Conservation (phyloP, 2,888 invertebrate genomes). For the Ephialtes manifestator region DNA sequence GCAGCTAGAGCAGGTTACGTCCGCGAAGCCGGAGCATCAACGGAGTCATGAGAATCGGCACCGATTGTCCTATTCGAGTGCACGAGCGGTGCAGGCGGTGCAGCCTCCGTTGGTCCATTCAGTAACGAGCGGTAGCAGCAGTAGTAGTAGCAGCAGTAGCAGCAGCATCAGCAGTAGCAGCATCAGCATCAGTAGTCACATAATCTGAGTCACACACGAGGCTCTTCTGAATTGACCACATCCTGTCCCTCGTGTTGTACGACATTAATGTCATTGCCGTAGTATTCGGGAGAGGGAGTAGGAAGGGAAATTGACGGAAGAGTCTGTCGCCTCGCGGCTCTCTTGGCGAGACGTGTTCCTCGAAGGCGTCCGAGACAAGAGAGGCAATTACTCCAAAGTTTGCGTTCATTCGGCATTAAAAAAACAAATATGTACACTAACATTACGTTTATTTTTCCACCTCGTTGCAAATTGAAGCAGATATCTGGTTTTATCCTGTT, state of each 20-base stretch:
- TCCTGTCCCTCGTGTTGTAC: conserved; percentile 82
- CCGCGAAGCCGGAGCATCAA: conserved; percentile 51
- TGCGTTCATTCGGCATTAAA: background rate
- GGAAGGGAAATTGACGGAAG: conserved; percentile 72
- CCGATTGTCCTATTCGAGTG: conserved; percentile 68
- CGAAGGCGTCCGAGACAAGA: conserved; percentile 32
- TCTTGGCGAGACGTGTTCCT: conserved; percentile 21
- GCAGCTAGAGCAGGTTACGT: conserved; percentile 61
- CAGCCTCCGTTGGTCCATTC: conserved; percentile 62
- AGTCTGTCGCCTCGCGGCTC: conserved; percentile 59
- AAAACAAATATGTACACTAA: background rate
- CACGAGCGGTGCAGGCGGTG: conserved; percentile 21
- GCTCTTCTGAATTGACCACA: conserved; percentile 83
- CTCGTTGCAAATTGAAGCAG: background rate
- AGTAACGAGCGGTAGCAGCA: conserved; percentile 57
- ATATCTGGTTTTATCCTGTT: conserved; percentile 37
- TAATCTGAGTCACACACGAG: conserved; percentile 81
- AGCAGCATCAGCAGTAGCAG: conserved; percentile 13
- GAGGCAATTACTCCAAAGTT: background rate
- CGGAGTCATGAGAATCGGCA: conserved; percentile 63
- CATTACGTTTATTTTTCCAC: background rate
- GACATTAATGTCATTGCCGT: conserved; percentile 82
- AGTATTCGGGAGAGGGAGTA: conserved; percentile 66
- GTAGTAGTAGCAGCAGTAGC: conserved; percentile 22
- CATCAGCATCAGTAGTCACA: conserved; percentile 67